These are phyloP conservation scores for Drosophila virilis DNA, from an alignment of 1,140 invertebrate genomes.

Conservation along the genomic window DNA sequence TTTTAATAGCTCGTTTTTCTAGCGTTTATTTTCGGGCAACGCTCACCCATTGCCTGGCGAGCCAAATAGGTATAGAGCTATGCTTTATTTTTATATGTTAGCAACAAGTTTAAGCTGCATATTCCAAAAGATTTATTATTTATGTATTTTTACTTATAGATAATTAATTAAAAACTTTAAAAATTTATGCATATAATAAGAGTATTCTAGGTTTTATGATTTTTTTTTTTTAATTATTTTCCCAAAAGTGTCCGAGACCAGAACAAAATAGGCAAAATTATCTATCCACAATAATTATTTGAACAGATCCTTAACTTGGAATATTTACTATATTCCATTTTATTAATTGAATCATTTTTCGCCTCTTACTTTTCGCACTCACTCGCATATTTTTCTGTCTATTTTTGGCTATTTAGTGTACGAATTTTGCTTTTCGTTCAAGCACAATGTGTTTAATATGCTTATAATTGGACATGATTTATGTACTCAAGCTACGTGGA, in stretches of 20 bases:
- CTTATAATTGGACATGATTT: conserved; percentile 52
- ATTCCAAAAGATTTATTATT: neutral
- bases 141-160: too few species aligned
- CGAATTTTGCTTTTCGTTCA: conserved; percentile 13
- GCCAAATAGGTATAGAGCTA: neutral
- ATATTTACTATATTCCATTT: too few species aligned
- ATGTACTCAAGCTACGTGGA: conserved; percentile 20
- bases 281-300: too few species aligned
- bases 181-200: too few species aligned
- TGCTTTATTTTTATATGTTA: neutral
- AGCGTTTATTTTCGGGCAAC: neutral
- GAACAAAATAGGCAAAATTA: too few species aligned
- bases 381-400: conserved; percentile 2
- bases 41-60: too few species aligned
- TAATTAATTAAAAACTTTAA: too few species aligned
- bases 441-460: conserved; percentile 47
- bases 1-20: neutral
- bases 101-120: neutral
- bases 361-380: conserved; percentile 18
- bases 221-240: too few species aligned
- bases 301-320: too few species aligned
- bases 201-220: too few species aligned
- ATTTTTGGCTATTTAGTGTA: conserved; percentile 33
- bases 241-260: too few species aligned
- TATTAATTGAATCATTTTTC: neutral